Base-by-base conservation (phyloP, 1,140 invertebrate species). In the Rhynchophorus ferrugineus region DNA sequence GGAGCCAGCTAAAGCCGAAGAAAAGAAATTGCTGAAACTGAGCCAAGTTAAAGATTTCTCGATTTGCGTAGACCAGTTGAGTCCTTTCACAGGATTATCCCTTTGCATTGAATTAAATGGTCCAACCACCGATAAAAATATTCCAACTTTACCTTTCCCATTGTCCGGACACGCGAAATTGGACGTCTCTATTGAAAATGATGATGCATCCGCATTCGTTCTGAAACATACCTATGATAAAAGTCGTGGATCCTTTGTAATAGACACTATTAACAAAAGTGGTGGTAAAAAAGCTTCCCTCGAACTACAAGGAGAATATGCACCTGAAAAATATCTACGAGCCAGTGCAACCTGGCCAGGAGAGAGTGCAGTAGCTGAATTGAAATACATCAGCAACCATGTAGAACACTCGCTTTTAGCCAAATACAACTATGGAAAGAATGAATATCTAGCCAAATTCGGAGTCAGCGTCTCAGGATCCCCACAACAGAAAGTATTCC, bases 1-100 rank as follows among this genome's bases (percentile, higher is more conserved):
- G 18, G 79, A 83, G 58, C 76, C 74, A 38, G 79, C 77, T 19
- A 73, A 74, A 20, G 49, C 66, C 5, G 76, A 78, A 36, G 71
- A 71, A 2, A 66, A 77, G 3, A 68, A 64, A 0, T 61, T 74
- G 1, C 49, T 83, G 0, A 81, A 78, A 59, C 78, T 81, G 47
- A 68, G 74, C 22, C 74, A 75, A 45, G 60, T 58, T 9, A 75
- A 73, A 52, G 70, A 81, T 34, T 80, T 80, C 62, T 67, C 75
- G 1, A 77, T 79, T 34, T 87, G 85, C 58, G 82, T 87, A 49
- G 84, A 87, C 57, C 84, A 88, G 61, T 66, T 87, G 1, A 76
- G 78, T 13, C 61, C 67, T 2, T 54, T 82, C 3, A 57, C 85
- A 16, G 87, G 87, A 1, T 35, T 89, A 1, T 84, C 81, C 1